Evolutionary conservation across 2,888 invertebrate genomes (phyloP).

Genomic region (Tineola bisselliella): DNA sequence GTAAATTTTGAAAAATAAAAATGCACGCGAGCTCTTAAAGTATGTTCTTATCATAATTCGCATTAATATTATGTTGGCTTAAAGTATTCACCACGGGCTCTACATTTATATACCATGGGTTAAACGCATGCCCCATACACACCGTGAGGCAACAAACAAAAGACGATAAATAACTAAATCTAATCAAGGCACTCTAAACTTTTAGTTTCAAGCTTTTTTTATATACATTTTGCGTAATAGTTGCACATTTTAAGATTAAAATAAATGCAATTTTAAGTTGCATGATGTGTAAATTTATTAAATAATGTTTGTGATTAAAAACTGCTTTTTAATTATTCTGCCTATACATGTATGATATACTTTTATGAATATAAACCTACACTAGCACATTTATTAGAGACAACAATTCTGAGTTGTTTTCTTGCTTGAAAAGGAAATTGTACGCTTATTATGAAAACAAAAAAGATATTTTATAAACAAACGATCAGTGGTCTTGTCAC

Average conservation of each 20-base stretch:
- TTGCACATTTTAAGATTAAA: too few relatives aligned
- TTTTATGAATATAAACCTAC: too few relatives aligned
- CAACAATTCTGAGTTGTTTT: background rate
- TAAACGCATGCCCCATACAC: constrained; percentile 36
- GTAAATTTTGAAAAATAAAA: too few relatives aligned
- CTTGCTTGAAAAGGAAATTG: background rate
- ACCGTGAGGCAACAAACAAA: background rate
- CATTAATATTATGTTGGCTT: constrained; percentile 1
- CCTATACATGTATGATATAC: too few relatives aligned
- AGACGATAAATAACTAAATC: background rate
- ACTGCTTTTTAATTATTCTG: too few relatives aligned
- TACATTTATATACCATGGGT: constrained; percentile 33
- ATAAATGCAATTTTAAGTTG: too few relatives aligned
- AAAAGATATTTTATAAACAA: background rate
- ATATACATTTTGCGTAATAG: too few relatives aligned
- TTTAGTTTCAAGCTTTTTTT: too few relatives aligned
- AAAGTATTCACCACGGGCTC: constrained; percentile 37
- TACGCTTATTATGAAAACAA: background rate
- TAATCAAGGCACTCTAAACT: too few relatives aligned
- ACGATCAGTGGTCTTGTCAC: background rate
- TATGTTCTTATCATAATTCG: background rate
- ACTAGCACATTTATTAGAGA: too few relatives aligned
- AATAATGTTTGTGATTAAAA: too few relatives aligned
- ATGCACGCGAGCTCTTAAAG: background rate
- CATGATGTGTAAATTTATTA: too few relatives aligned